These are phyloP conservation scores for Brachionus manjavacas DNA, from an alignment of 1,140 invertebrate species.

Conservation along the genomic window DNA sequence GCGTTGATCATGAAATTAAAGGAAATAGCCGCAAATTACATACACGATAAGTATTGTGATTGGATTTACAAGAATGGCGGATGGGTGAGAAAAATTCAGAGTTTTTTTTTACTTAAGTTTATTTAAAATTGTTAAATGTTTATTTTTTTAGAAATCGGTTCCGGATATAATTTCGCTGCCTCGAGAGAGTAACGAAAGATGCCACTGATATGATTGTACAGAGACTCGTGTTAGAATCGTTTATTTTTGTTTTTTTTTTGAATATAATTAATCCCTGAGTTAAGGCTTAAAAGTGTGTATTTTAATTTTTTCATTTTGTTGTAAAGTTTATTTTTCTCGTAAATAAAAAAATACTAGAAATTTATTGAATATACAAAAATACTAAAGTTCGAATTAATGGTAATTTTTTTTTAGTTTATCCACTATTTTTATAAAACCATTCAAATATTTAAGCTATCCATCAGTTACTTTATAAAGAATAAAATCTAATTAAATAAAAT, in stretches of 20 bases:
- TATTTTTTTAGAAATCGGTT: slow-evolving; percentile 5
- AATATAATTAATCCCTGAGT: background rate
- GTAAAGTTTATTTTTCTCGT: slow-evolving; percentile 4
- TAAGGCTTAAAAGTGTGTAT: background rate
- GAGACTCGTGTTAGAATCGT: background rate
- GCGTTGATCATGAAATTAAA: slow-evolving; percentile 3
- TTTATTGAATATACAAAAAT: background rate
- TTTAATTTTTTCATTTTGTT: background rate
- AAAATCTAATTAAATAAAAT: background rate
- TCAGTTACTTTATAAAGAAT: background rate
- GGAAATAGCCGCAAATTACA: slow-evolving; percentile 29
- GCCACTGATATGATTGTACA: background rate
- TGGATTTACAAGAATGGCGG: slow-evolving; percentile 38
- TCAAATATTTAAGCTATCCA: background rate
- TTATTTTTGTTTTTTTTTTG: background rate
- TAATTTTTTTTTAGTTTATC: background rate
- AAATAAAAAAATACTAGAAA: background rate
- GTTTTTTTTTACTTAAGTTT: background rate
- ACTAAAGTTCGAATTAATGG: background rate
- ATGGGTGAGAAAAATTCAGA: background rate
- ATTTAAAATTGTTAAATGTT: background rate
- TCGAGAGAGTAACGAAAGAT: background rate
- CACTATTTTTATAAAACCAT: background rate
- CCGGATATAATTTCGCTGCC: slow-evolving; percentile 15
- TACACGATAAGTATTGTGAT: slow-evolving; percentile 27